Evolutionary conservation across 2,888 invertebrate species (phyloP).

Genomic region (Salpingus planirostris): DNA sequence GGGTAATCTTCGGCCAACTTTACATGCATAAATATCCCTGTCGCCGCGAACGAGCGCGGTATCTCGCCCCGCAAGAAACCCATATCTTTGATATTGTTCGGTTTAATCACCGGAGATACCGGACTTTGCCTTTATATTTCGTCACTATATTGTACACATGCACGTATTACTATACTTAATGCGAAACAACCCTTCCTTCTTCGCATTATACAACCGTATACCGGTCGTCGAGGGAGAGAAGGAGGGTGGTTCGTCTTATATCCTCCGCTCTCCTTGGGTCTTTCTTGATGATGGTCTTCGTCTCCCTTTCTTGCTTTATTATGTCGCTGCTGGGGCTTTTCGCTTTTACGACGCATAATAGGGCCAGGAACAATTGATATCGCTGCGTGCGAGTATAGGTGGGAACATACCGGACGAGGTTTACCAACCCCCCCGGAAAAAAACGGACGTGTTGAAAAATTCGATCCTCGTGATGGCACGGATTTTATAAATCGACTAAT

Average conservation of each 20-base stretch:
- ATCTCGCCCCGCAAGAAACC: constrained; percentile 34
- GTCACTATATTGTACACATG: too few relatives aligned
- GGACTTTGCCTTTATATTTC: constrained; percentile 30
- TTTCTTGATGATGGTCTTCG: constrained; percentile 12
- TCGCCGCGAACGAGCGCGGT: constrained; percentile 9
- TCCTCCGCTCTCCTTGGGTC: too few relatives aligned
- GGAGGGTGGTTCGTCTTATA: too few relatives aligned
- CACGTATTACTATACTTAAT: too few relatives aligned
- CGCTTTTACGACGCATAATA: constrained; percentile 18
- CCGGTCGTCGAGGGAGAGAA: too few relatives aligned
- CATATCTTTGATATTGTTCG: constrained; percentile 39
- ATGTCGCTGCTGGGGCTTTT: constrained; percentile 16
- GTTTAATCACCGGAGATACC: constrained; percentile 33
- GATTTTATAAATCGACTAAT: too few relatives aligned
- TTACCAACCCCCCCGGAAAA: too few relatives aligned
- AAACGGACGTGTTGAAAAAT: too few relatives aligned
- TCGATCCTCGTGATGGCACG: too few relatives aligned
- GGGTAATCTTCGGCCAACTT: constrained; percentile 39
- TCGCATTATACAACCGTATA: too few relatives aligned
- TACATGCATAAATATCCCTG: constrained; percentile 40
- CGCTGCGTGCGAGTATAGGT: constrained; percentile 11
- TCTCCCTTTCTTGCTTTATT: constrained; percentile 18
- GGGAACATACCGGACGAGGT: constrained; percentile 9
- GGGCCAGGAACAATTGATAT: constrained; percentile 22
- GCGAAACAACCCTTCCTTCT: too few relatives aligned